Evolutionary conservation across 1,140 invertebrate genomes (phyloP), one percentile per base, ranked within the genome.

Genomic region (Homarus americanus): DNA sequence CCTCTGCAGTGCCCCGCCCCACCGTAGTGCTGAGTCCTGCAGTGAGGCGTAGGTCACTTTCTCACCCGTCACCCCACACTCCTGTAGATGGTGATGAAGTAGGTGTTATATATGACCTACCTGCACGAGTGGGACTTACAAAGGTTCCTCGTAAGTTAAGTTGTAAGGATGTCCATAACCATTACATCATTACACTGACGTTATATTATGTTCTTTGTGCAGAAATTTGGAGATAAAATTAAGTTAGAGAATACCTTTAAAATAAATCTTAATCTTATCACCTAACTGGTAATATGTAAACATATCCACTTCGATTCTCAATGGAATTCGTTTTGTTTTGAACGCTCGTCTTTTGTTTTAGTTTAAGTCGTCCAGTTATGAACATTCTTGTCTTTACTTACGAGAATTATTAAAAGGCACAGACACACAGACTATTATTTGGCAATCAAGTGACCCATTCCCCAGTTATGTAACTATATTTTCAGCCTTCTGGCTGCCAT

Each of bases 11-110:
- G 53, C 80, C 53, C 80, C 80, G 1, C 80, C 80, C 17, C 41
- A 58, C 80, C 80, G 9, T 53, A 34, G 80, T 53, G 34, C 28
- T 24, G 20, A 10, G 32, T 82, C 80, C 28, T 20, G 80, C 1
- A 82, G 32, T 1, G n/a, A 9, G 7, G 44, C n/a, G 80, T 58
- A 82, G 3, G 49, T 58, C 5, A 34, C 9, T 5, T 3, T 2
- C 32, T 34, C 0, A 0, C 80, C 80, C 4, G 80, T 82, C 0
- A 82, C 80, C 15, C 80, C 80, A 38, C 80, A 82, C 15, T 82
- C 80, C 80, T 82, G 80, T 63, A 44, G 66, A 24, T 12, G 53
- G 53, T 10, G 53, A 24, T 63, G 10, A 63, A 24, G 53, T 63
- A 15, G 24, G 53, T 10, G 53, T 63, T 15, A n/a, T 15, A 63